A percentile compares a stretch with the other conserved stretches of the same genome.
Conservation (phyloP, 1,140 invertebrate species). For the Trichonephila clavata region DNA sequence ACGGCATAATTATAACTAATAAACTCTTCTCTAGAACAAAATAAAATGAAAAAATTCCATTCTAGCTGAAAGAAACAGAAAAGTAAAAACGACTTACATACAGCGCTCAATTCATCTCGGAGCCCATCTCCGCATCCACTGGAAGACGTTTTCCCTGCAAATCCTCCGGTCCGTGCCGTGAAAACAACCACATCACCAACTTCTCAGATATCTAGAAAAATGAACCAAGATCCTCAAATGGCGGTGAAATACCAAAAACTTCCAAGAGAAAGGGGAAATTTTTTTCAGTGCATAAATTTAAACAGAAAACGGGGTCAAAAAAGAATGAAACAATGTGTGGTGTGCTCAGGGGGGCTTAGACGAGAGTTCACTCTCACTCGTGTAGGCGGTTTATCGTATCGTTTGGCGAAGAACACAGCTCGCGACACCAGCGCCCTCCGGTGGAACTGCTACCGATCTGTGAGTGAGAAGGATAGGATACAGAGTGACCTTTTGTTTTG, state of each 20-base stretch:
- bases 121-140: neutral
- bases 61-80: neutral
- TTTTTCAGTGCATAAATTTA: neutral
- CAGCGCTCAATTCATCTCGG: neutral
- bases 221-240: neutral
- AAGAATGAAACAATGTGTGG: neutral
- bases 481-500: neutral
- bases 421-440: neutral
- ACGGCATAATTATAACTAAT: too few species aligned
- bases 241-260: too few species aligned
- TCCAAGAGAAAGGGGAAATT: too few species aligned
- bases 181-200: neutral
- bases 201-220: neutral
- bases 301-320: neutral
- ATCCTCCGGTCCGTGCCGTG: neutral
- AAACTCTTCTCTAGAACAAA: neutral
- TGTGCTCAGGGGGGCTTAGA: neutral
- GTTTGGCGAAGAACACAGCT: neutral
- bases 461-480: neutral
- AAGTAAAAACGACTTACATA: neutral
- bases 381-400: neutral
- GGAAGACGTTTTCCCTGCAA: neutral
- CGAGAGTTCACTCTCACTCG: neutral
- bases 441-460: neutral
- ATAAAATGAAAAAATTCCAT: neutral